phyloP scores from a whole-genome alignment of 2,888 invertebrate genomes.

The Oeneis ivallda region DNA sequence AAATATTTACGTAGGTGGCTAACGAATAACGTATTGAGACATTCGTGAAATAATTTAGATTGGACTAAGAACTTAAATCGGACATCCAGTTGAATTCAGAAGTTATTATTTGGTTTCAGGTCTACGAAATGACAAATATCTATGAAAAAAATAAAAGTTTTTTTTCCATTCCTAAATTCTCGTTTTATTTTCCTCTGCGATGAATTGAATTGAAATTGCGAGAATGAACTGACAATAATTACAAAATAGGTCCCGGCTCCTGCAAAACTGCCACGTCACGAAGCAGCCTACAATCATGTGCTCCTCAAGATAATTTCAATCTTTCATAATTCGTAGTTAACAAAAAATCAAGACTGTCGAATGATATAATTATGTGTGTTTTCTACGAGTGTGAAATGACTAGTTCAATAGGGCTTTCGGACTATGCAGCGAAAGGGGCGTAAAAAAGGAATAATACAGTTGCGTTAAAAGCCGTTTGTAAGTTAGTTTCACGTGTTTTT shows the following conservation, averaged over 20 bases:
- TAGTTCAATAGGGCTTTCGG: slow-evolving; percentile 67
- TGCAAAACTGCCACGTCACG: slow-evolving; percentile 62
- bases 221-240: slow-evolving; percentile 20
- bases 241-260: slow-evolving; percentile 41
- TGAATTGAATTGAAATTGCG: too few relatives aligned
- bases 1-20: background rate
- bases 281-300: slow-evolving; percentile 68
- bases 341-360: slow-evolving; percentile 69
- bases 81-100: too few relatives aligned
- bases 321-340: slow-evolving; percentile 73
- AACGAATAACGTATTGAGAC: too few relatives aligned
- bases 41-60: too few relatives aligned
- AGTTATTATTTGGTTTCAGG: too few relatives aligned
- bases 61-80: too few relatives aligned
- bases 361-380: slow-evolving; percentile 79
- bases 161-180: background rate
- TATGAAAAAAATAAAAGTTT: background rate
- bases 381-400: slow-evolving; percentile 73
- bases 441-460: slow-evolving; percentile 52
- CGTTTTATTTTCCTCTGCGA: background rate
- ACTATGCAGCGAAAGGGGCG: slow-evolving; percentile 39
- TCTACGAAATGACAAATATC: too few relatives aligned
- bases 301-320: slow-evolving; percentile 74
- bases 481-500: slow-evolving; percentile 35
- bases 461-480: slow-evolving; percentile 42